phyloP scores from a whole-genome alignment of 92 coral and sea anemone species.

The Diadumene lineata region DNA sequence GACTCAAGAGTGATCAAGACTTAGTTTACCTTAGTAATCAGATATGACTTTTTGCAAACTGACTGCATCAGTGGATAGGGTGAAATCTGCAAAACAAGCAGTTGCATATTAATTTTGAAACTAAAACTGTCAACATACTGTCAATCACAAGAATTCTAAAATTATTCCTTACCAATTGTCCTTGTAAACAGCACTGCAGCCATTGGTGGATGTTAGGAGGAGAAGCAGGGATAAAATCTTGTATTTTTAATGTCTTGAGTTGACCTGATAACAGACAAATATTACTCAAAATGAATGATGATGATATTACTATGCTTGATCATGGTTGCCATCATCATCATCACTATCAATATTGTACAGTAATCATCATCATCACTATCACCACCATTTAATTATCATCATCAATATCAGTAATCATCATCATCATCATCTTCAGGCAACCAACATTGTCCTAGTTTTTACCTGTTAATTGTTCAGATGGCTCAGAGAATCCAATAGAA shows the following conservation, averaged over 20 bases:
- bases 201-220: conserved; percentile 72
- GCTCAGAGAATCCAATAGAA: conserved; percentile 28
- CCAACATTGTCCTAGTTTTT: background rate
- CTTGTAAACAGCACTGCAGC: conserved; percentile 55
- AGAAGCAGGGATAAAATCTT: conserved; percentile 40
- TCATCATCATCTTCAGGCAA: background rate
- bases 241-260: conserved; percentile 25
- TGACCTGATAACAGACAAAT: conserved; percentile 21
- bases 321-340: background rate
- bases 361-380: background rate
- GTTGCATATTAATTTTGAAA: too few relatives aligned
- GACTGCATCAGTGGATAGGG: conserved; percentile 48
- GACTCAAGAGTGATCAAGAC: too few relatives aligned
- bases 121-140: too few relatives aligned
- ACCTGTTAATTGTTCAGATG: conserved; percentile 15
- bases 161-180: conserved; percentile 60
- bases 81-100: conserved; percentile 28
- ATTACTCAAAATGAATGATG: background rate
- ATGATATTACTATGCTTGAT: background rate
- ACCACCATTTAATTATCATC: too few relatives aligned
- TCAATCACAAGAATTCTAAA: too few relatives aligned
- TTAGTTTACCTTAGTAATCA: conserved; percentile 51
- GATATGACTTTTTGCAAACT: conserved; percentile 37
- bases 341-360: background rate
- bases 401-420: background rate